Evolutionary conservation across 2,113 vertebrate genomes (phyloP), one percentile per base, ranked within the genome.

Genomic region (Orcinus orca): DNA sequence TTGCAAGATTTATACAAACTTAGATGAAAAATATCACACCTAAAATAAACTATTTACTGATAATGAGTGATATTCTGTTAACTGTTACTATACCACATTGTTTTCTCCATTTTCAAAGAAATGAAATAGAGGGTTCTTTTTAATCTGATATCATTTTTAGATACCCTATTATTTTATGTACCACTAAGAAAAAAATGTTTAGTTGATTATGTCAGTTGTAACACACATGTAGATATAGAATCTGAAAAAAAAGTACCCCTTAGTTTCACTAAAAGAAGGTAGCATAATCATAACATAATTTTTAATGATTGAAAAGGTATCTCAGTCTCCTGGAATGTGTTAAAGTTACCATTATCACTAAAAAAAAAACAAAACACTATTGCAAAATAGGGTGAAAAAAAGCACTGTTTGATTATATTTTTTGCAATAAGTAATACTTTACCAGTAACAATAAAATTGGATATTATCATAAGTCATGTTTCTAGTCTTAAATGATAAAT

Each of bases 361-460:
- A 82, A 60, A 92, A 53, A 25, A 41, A 55, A 55, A 60, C 89
- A 53, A 25, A 41, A 53, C 12, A 13, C 21, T 74, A 60, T 33
- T 36, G 21, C 1, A 67, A 71, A 60, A 50, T 41, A n/a, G 7
- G 55, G 6, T 36, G 67, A 80, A 84, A 55, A 36, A 47, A 70
- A 62, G 11, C 38, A 20, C 20, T 38, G 6, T 50, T 91, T 65
- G 65, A 65, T 29, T 50, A 36, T 33, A 47, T 31, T 25, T 55
- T 55, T 80, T 80, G 77, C 20, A 55, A 55, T 63, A 90, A 77
- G 25, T 63, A 62, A 55, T 79, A 67, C 5, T 76, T 73, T 74
- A 97, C 11, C 53, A 81, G 73, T 73, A 93, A 93, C 68, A 93
- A 77, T 23, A 70, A 88, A 92, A 58, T 50, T 87, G 14, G 8